Base-by-base conservation (phyloP, 2,113 vertebrate species). In the Mus pahari region DNA sequence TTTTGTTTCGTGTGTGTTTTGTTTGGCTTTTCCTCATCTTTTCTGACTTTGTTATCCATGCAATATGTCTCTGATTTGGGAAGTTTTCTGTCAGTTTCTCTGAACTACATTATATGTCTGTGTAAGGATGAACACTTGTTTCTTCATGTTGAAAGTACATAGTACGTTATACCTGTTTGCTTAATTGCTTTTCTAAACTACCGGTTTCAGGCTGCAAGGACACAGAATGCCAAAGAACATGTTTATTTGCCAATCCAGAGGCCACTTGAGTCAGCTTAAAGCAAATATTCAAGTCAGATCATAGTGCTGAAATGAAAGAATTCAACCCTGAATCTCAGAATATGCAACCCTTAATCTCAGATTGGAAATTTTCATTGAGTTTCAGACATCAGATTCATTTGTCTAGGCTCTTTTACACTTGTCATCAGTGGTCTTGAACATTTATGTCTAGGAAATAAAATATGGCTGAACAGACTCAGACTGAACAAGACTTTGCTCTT, bases 381-480 rank as follows among this genome's bases (percentile, higher is more conserved):
- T 88, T 77, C 4, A 89, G 58, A 95, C 84, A 71, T 13, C 60
- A 64, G 7, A 73, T 73, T 92, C 60, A 81, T 81, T 83, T 88
- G 7, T 75, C 78, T 45, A 58, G 1, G 11, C 9, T 96, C 22
- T 86, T 70, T 74, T 68, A 28, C 70, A 26, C 48, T 84, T 92
- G 84, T 88, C 36, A 68, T 84, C 14, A 14, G 13, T 5, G 10
- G 1, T 22, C 48, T 45, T 62, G 70, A 91, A 89, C 20, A 68
- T n/a, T 82, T 68, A 28, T 66, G 22, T 79, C 64, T 79, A n/a
- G 42, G 48, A 84, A 60, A 58, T 73, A 84, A n/a, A 89, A 7
- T 39, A 7, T 16, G n/a, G 6, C 1, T 39, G 16, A 45, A n/a
- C 7, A 50, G 33, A 91, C 0, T n/a, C 8, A 45, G 33, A 91